A percentile compares a stretch with the other conserved stretches of the same genome.
These are phyloP conservation scores for Aegithalos caudatus DNA, from an alignment of 2,113 vertebrate genomes.

Conservation along the genomic window DNA sequence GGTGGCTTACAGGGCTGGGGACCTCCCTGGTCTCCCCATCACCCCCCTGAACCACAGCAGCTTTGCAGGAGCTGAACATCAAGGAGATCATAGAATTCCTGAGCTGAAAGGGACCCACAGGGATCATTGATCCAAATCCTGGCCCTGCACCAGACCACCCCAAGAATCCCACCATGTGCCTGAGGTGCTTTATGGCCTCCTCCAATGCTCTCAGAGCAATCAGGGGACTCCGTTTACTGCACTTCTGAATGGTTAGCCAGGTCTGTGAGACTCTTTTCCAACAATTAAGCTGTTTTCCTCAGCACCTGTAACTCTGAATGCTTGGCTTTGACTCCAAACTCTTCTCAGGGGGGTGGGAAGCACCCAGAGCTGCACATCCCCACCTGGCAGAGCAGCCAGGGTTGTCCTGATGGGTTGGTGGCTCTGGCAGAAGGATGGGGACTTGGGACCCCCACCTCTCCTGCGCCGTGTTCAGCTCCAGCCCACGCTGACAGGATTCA, in stretches of 20 bases:
- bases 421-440: neutral
- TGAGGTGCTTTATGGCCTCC: neutral
- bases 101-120: neutral
- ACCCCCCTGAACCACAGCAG: accelerated
- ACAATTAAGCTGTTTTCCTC: neutral
- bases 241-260: accelerated
- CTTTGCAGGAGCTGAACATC: neutral
- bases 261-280: neutral
- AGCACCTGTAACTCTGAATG: accelerated
- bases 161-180: neutral
- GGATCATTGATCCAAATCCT: neutral
- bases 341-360: neutral
- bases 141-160: neutral
- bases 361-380: neutral
- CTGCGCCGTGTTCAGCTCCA: neutral
- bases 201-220: neutral
- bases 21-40: neutral
- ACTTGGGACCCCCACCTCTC: accelerated
- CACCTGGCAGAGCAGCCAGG: neutral
- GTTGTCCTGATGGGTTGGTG: neutral
- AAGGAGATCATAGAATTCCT: neutral
- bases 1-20: accelerated
- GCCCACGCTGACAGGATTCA: neutral
- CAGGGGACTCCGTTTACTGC: neutral
- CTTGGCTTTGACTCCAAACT: neutral